Evolutionary conservation across 2,113 vertebrate genomes (phyloP).

Genomic region (Porphyrio hochstetteri): DNA sequence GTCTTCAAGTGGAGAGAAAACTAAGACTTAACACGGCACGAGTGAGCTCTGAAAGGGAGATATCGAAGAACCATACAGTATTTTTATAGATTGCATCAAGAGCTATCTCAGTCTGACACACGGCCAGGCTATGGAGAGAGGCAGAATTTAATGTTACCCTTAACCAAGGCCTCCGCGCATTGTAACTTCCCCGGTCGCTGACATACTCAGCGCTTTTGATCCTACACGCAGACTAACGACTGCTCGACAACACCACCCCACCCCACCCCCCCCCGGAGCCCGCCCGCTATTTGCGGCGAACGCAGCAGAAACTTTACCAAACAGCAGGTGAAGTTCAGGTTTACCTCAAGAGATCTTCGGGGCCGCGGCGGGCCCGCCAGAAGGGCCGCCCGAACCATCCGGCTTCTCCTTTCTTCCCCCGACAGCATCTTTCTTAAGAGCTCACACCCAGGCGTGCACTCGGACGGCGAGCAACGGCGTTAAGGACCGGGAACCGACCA

Average conservation of each 20-base stretch:
- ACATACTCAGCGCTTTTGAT: background rate
- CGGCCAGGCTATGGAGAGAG: background rate
- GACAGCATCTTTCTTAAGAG: background rate
- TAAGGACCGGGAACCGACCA: background rate
- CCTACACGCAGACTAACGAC: fast-evolving
- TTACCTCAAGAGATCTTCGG: background rate
- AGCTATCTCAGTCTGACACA: background rate
- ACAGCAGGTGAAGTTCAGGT: background rate
- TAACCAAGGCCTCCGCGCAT: fast-evolving
- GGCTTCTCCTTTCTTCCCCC: background rate
- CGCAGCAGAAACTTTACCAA: background rate
- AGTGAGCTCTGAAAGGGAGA: background rate
- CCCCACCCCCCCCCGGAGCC: background rate
- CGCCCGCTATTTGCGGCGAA: background rate
- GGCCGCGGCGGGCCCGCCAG: background rate
- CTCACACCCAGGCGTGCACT: fast-evolving
- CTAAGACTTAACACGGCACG: background rate
- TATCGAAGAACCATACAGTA: background rate
- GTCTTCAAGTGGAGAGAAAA: background rate
- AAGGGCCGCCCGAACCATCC: background rate
- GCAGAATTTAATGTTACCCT: background rate
- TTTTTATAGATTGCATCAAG: background rate
- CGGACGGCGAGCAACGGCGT: fast-evolving
- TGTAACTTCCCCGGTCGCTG: fast-evolving
- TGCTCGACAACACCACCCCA: background rate